phyloP scores from a whole-genome alignment of 2,797 vertebrate genomes.

The Anguilla pacifica region DNA sequence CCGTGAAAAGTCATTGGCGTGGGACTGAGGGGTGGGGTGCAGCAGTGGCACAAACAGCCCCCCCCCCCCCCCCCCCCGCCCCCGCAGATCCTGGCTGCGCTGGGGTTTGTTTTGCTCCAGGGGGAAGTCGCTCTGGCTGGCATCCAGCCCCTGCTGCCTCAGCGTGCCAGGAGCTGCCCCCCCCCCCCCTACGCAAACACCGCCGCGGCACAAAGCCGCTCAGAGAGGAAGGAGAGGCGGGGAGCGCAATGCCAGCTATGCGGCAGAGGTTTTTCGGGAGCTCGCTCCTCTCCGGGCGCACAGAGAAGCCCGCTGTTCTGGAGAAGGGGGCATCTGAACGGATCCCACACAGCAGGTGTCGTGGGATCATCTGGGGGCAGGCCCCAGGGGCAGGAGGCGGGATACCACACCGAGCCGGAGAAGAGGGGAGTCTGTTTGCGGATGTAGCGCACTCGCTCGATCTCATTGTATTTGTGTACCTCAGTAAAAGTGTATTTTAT shows the following conservation, averaged over 20 bases:
- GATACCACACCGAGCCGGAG: background rate
- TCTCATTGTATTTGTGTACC: background rate
- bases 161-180: background rate
- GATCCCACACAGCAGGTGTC: background rate
- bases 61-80: too few species aligned
- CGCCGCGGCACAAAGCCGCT: constrained; percentile 8
- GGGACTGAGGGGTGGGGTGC: background rate
- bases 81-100: background rate
- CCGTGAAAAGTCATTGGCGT: background rate
- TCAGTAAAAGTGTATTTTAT: background rate
- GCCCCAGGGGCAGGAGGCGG: background rate
- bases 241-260: background rate
- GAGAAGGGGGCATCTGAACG: background rate
- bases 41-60: background rate
- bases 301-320: constrained; percentile 7
- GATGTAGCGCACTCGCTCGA: background rate
- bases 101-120: background rate
- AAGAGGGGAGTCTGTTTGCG: background rate
- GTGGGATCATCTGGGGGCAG: background rate
- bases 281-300: background rate
- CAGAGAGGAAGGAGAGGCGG: constrained; percentile 17
- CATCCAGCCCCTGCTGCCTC: background rate
- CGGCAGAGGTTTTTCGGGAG: background rate
- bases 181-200: background rate
- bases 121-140: constrained; percentile 10